A percentile compares a stretch with the other conserved stretches of the same genome.
Evolutionary conservation across 2,113 vertebrate species (phyloP).

Genomic region (Rhabdornis inornatus): DNA sequence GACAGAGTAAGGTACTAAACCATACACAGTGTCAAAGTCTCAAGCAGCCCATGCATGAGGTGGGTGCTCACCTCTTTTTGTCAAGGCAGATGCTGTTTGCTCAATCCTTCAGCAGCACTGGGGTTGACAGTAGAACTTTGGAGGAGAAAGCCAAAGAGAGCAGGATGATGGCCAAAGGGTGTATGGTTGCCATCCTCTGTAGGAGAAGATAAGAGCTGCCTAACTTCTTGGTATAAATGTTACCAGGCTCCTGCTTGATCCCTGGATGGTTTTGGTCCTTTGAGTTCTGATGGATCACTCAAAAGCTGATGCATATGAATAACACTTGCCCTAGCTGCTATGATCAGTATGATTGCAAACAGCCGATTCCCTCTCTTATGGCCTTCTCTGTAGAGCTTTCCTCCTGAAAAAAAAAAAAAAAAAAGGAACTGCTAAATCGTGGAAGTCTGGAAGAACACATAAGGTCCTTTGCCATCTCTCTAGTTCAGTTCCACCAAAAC

Average conservation of each 20-base stretch:
- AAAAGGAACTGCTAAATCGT: neutral
- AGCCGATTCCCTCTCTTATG: neutral
- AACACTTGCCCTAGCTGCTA: neutral
- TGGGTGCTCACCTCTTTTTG: neutral
- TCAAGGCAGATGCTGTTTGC: neutral
- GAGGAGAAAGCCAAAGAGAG: neutral
- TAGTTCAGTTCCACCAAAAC: neutral
- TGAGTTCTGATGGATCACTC: neutral
- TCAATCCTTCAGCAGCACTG: neutral
- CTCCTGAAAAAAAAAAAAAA: neutral
- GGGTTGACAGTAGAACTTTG: neutral
- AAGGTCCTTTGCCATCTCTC: neutral
- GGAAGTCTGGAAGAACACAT: neutral
- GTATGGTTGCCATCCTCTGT: neutral
- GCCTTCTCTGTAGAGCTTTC: neutral
- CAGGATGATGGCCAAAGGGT: neutral
- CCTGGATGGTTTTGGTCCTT: neutral
- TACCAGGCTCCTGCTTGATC: neutral
- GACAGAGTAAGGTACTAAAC: neutral
- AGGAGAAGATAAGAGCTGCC: neutral
- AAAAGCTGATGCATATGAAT: neutral
- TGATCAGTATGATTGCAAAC: neutral
- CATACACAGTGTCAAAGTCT: neutral
- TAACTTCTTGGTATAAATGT: neutral
- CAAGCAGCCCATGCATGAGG: neutral